Evolutionary conservation across 2,797 vertebrate species (phyloP).

Genomic region (Centropyge bicolor): DNA sequence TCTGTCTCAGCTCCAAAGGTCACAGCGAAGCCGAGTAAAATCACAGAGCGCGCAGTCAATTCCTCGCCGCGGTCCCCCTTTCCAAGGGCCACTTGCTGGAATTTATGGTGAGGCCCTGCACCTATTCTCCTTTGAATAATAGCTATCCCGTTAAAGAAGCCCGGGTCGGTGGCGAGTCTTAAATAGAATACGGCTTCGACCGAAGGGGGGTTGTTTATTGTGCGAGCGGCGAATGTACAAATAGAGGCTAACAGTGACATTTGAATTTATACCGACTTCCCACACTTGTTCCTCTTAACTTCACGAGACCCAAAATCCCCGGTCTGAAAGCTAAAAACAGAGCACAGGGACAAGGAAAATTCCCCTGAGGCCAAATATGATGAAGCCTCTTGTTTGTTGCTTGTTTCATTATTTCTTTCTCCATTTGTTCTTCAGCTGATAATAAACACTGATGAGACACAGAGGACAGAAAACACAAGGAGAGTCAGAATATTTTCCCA

Average conservation of each 20-base stretch:
- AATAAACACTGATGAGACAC: background rate
- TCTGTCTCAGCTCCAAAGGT: constrained; percentile 81
- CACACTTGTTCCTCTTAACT: constrained; percentile 38
- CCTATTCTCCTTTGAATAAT: constrained; percentile 79
- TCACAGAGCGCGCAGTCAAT: constrained; percentile 73
- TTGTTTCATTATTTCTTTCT: background rate
- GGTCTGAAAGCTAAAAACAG: constrained; percentile 1
- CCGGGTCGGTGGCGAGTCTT: constrained; percentile 53
- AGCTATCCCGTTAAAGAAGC: constrained; percentile 67
- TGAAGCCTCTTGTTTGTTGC: background rate
- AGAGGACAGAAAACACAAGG: too few relatives aligned
- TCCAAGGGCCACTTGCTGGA: constrained; percentile 75
- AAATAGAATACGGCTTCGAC: constrained; percentile 63
- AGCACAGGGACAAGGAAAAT: background rate
- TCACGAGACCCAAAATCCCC: constrained; percentile 6
- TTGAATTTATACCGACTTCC: constrained; percentile 66
- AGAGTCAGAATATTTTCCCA: too few relatives aligned
- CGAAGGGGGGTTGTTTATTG: constrained; percentile 61
- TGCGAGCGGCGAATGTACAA: constrained; percentile 42
- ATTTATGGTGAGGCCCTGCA: constrained; percentile 75
- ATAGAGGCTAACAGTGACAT: constrained; percentile 71
- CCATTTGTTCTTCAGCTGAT: constrained; percentile 11
- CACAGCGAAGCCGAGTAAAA: constrained; percentile 72
- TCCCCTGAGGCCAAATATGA: background rate
- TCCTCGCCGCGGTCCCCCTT: constrained; percentile 50